Percentiles rank a stretch among this genome's conserved stretches.
phyloP scores from a whole-genome alignment of 2,888 invertebrate species.

The Penaeus monodon region DNA sequence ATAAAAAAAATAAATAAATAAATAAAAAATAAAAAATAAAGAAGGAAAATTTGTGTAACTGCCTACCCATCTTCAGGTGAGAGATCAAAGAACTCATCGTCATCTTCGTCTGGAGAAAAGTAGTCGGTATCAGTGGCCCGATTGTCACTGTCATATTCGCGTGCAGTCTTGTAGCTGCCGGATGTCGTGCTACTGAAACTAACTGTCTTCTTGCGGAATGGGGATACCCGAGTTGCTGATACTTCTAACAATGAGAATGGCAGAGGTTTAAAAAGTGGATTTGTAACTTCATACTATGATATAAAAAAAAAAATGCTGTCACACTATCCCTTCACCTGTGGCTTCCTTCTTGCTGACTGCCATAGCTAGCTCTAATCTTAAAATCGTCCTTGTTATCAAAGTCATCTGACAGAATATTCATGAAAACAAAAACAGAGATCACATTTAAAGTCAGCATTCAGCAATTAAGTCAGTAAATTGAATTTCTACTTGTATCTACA shows the following conservation, averaged over 20 bases:
- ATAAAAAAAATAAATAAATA: neutral
- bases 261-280: neutral
- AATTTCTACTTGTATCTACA: no score
- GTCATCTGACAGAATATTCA: no score
- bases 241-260: neutral
- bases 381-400: no score
- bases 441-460: no score
- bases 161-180: slow-evolving; percentile 36
- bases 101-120: slow-evolving; percentile 61
- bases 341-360: no score
- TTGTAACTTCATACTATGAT: neutral
- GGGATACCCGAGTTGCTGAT: neutral
- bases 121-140: slow-evolving; percentile 59
- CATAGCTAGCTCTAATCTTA: no score
- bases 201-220: slow-evolving; percentile 51
- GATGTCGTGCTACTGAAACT: slow-evolving; percentile 57
- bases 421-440: no score
- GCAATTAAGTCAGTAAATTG: no score
- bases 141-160: slow-evolving; percentile 41
- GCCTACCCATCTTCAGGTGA: slow-evolving; percentile 49
- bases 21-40: neutral
- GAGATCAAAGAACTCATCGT: slow-evolving; percentile 63
- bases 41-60: neutral
- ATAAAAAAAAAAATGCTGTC: no score
- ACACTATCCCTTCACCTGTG: no score